Evolutionary conservation across 2,888 invertebrate species (phyloP), one percentile per base, ranked within the genome.

Genomic region (Ditylenchus weischeri): DNA sequence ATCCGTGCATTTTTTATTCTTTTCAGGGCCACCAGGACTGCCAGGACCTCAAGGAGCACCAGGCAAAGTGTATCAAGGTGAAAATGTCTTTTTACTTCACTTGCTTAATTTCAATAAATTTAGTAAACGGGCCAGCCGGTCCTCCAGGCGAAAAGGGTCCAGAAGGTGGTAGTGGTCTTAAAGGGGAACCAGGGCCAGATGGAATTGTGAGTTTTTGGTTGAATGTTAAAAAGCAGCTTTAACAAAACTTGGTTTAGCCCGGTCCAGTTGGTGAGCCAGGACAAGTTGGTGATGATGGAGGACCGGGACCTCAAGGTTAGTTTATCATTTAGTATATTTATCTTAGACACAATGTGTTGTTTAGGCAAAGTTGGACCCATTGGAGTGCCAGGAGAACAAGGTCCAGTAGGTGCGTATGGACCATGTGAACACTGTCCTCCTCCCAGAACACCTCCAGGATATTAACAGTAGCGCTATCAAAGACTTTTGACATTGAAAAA

Each of bases 361-460:
- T 21, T 62, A 23, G 54, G 54, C n/a, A 54, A 54, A 54, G 5
- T 29, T 19, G 66, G 66, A 23, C 66, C 66, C 5, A 29, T 54
- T 54, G 54, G 54, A 21, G 54, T 54, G 21, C 69, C 51, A 10
- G 69, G 69, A 50, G 15, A 38, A 15, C 66, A 51, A n/a, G 65
- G 66, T 4, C 35, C 11, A 10, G 50, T 57, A 3, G 62, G 62
- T 57, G 54, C 23, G 15, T 21, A 47, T n/a, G 62, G 62, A 36
- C 21, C 21, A 10, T 64, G 36, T 10, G 23, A 19, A 23, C 54
- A 54, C 10, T 65, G 65, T 21, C 35, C 62, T 10, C 50, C 49
- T 18, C 69, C 69, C 11, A 48, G 71, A 29, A 57, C 72, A 18
- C 71, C 71, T 15, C 71, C 71, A 13, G 71, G 71, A 0, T 71